Base-by-base conservation (phyloP, 1,140 invertebrate genomes). In the Aphidius ervi region DNA sequence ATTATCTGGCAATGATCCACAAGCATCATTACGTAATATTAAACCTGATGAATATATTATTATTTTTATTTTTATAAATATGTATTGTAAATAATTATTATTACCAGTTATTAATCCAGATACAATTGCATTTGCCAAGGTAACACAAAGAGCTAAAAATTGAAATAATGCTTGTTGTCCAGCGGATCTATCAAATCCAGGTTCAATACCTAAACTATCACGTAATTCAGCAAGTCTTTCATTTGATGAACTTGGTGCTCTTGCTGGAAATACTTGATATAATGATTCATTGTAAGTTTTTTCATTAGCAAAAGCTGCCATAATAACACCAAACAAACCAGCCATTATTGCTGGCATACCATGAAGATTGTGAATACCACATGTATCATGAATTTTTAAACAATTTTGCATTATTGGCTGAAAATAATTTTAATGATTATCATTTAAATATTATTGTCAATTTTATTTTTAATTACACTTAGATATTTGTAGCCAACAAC, bases 281-380 rank as follows among this genome's bases (percentile, higher is more conserved):
- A 89, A 74, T 46, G 84, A 84, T 43, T 80, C 74, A 68, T 80
- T 73, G 68, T 85, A 85, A 62, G 80, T 76, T 20, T 74, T 71
- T 63, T 83, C 80, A 4, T 83, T 85, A 2, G 91, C 93, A 6
- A 92, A 65, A 7, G 82, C 83, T 7, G 93, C 90, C 70, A 90
- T 87, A 10, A 95, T 70, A 1, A 87, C 86, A 1, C 92, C 89
- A 39, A 90, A 84, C 45, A 97, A 71, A 46, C 87, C 94, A 5
- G 91, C 93, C 16, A 95, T 77, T 4, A 98, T 72, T 10, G 92
- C 95, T 0, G 96, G 95, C 89, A 98, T 93, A 1, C 95, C 96
- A 71, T 98, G 95, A 8, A 98, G 84, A 79, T 98, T 98, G 80
- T 98, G 87, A 0, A 98, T 94, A 3, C 96, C 96, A 73, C 95